phyloP scores from a whole-genome alignment of 2,888 invertebrate genomes.

The Eupsilia transversa region DNA sequence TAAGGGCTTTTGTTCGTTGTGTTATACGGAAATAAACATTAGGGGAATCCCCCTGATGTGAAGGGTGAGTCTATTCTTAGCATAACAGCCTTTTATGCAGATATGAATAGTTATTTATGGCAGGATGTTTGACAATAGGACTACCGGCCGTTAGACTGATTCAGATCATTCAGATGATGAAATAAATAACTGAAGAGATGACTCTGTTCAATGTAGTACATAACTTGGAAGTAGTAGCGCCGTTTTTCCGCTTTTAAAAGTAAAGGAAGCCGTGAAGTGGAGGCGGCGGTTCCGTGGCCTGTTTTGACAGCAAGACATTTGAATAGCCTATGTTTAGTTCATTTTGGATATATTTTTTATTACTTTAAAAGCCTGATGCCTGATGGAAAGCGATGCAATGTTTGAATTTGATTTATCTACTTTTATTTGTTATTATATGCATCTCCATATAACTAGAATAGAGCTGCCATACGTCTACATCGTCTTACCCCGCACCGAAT shows the following conservation, averaged over 20 bases:
- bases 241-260: not conserved
- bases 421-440: slow-evolving; percentile 2
- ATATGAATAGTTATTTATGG: slow-evolving; percentile 2
- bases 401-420: not conserved
- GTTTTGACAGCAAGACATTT: not conserved
- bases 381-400: not conserved
- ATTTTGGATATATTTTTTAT: not conserved
- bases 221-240: not conserved
- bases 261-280: not conserved
- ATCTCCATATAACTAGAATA: not conserved
- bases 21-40: slow-evolving; percentile 33
- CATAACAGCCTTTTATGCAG: slow-evolving; percentile 6
- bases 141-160: slow-evolving; percentile 1
- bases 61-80: slow-evolving; percentile 25
- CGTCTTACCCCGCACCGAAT: too few species aligned
- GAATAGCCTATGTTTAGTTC: too few species aligned
- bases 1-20: slow-evolving; percentile 32
- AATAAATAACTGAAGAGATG: not conserved
- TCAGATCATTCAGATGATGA: not conserved
- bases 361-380: too few species aligned
- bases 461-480: too few species aligned
- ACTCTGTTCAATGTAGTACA: not conserved
- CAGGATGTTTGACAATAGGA: slow-evolving; percentile 44
- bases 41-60: slow-evolving; percentile 52
- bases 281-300: not conserved